phyloP scores from a whole-genome alignment of 2,888 invertebrate genomes.

The Macaria notata region DNA sequence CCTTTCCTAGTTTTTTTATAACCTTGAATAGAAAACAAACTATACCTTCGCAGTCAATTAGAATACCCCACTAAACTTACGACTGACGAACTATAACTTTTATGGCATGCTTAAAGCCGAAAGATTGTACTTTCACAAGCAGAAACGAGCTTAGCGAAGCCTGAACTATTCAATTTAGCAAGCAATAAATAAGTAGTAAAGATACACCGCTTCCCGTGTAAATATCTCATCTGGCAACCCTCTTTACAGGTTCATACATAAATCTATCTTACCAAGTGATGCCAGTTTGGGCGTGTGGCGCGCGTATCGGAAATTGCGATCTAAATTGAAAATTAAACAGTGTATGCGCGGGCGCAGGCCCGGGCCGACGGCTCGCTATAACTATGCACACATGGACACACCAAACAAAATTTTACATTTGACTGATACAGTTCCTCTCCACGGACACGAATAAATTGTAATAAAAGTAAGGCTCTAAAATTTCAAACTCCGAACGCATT shows the following conservation, averaged over 20 bases:
- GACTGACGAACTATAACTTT: no score
- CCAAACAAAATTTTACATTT: constrained; percentile 22
- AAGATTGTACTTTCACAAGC: no score
- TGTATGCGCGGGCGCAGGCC: constrained; percentile 39
- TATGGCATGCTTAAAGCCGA: no score
- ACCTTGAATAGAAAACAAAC: no score
- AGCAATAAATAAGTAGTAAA: constrained; percentile 5
- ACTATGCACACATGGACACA: constrained; percentile 33
- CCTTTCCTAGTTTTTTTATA: no score
- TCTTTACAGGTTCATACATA: constrained; percentile 52
- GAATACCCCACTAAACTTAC: no score
- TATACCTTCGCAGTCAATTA: no score
- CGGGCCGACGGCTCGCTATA: constrained; percentile 30
- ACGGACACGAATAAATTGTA: no score
- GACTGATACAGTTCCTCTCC: no score
- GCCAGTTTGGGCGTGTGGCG: constrained; percentile 74
- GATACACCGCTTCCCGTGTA: constrained; percentile 24
- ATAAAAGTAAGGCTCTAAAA: background rate
- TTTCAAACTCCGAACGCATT: constrained; percentile 23
- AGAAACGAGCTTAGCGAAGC: background rate
- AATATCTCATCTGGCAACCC: constrained; percentile 32
- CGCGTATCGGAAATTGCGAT: constrained; percentile 81
- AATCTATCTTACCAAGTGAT: constrained; percentile 75
- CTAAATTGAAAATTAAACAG: constrained; percentile 84
- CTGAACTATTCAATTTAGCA: constrained; percentile 4